Evolutionary conservation across 2,888 invertebrate genomes (phyloP).

Genomic region (Leucoptera coffeella): DNA sequence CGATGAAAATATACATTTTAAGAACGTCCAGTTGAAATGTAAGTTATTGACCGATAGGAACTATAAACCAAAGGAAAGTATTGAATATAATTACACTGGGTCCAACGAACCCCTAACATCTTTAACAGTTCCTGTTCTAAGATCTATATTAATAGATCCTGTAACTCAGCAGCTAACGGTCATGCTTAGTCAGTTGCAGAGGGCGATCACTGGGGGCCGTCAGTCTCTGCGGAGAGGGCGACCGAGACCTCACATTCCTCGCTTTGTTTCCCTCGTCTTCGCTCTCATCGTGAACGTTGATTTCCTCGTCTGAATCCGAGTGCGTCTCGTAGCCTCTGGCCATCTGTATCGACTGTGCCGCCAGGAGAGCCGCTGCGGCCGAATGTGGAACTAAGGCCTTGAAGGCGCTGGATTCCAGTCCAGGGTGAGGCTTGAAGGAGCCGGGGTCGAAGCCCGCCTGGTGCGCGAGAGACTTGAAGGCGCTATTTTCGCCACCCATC

Average conservation of each 20-base stretch:
- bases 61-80: too few species aligned
- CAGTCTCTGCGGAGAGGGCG: constrained; percentile 32
- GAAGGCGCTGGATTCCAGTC: constrained; percentile 77
- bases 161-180: constrained; percentile 56
- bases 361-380: constrained; percentile 53
- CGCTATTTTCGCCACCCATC: constrained; percentile 89
- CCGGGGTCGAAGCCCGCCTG: constrained; percentile 30
- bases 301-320: constrained; percentile 70
- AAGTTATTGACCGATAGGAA: too few species aligned
- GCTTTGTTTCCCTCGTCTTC: constrained; percentile 54
- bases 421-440: constrained; percentile 46
- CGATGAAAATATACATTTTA: too few species aligned
- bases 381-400: constrained; percentile 67
- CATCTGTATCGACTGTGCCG: constrained; percentile 40
- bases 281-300: constrained; percentile 77
- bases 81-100: too few species aligned
- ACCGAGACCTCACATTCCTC: constrained; percentile 37
- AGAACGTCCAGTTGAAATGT: too few species aligned
- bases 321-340: constrained; percentile 44
- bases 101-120: too few species aligned
- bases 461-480: constrained; percentile 71
- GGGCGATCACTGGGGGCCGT: constrained; percentile 47
- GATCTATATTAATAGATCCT: too few species aligned
- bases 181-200: constrained; percentile 66
- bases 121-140: too few species aligned